Evolutionary conservation across 53 echinoderm and acorn worm genomes (phyloP), one percentile per base, ranked within the genome.

Genomic region (Paracentrotus lividus): DNA sequence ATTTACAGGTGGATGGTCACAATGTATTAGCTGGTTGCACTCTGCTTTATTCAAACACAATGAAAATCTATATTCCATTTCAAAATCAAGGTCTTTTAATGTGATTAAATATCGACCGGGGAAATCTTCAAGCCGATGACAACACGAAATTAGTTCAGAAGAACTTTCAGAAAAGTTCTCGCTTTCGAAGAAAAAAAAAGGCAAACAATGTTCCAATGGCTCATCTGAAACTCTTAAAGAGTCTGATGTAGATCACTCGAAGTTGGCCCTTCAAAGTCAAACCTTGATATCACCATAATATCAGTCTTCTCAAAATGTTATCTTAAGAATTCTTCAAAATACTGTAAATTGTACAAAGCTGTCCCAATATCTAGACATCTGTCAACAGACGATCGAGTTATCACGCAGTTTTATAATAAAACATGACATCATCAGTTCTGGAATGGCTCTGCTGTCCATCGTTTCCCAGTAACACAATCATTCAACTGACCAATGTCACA

Each of bases 41-140:
- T 45, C 47, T 26, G 44, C 0, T 72, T 81, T 9, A 81, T 81
- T 81, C 81, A 81, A 45, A 81, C 7, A 81, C 81, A 81, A 81
- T 81, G 47, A 13, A 1, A 26, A 81, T 81, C 81, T 26, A 81
- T 81, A 81, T 14, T 23, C 10, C 26, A n/a, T 45, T 47, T 81
- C 47, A 81, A 81, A 49, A 81, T 81, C 81, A 81, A 49, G 81
- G 81, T 81, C 49, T 26, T 49, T 47, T 45, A 8, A 81, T 81
- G 44, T 47, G 44, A 47, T 26, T 81, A 45, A 81, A 27, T 81
- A 81, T 81, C 47, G 81, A 81, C 26, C 81, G 47, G 18, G 3
- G 34, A 36, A 40, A 32, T 40, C 20, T 72, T 10, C 12, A 26
- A 81, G 44, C 27, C 81, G 26, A 81, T 47, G n/a, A 81, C 44